Evolutionary conservation across 2,888 invertebrate genomes (phyloP).

Genomic region (Scrobipalpa atriplicella): DNA sequence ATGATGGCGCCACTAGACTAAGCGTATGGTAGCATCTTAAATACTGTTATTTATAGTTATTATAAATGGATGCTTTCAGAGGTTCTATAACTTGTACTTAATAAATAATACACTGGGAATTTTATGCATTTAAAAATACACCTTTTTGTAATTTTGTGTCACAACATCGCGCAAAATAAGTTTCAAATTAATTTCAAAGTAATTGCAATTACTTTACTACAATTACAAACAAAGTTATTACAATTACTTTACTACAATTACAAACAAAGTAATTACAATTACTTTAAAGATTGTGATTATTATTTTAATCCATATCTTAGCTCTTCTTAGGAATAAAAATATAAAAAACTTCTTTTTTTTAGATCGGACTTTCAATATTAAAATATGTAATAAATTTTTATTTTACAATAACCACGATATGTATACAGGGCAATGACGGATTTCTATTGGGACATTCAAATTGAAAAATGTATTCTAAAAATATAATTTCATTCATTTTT

Average conservation of each 20-base stretch:
- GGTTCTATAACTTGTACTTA: neutral
- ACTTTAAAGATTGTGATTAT: too few species aligned
- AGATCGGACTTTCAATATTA: too few species aligned
- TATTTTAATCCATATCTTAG: too few species aligned
- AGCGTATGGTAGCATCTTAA: neutral
- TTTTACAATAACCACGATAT: neutral
- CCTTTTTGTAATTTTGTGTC: too few species aligned
- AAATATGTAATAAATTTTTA: too few species aligned
- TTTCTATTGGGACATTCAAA: neutral
- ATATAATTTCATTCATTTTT: neutral
- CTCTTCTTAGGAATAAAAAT: too few species aligned
- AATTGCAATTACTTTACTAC: too few species aligned
- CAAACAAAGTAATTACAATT: too few species aligned
- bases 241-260: too few species aligned
- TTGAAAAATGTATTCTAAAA: neutral
- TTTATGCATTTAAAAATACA: neutral
- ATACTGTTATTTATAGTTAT: neutral
- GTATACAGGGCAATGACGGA: neutral
- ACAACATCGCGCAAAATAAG: neutral
- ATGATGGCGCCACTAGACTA: neutral
- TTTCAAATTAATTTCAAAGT: too few species aligned
- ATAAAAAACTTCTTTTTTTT: too few species aligned
- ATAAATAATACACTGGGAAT: neutral
- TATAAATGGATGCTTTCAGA: neutral
- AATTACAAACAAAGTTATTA: too few species aligned